phyloP scores from a whole-genome alignment of 1,140 invertebrate species.

The Cyclargus thomasi region DNA sequence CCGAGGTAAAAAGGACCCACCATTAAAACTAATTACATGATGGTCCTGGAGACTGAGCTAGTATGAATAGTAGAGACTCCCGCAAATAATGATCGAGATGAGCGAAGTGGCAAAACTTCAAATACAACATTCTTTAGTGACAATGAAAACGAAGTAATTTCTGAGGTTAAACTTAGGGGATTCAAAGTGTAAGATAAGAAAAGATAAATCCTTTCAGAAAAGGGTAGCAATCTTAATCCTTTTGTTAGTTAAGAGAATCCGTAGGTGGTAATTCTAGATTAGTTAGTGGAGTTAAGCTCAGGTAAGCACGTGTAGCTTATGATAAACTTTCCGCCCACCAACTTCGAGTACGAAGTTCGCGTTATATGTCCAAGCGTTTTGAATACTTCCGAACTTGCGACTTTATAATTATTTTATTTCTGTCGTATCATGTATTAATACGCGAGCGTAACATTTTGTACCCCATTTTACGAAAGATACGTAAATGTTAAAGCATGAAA shows the following conservation, averaged over 20 bases:
- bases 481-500: too few relatives aligned
- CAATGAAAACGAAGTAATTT: neutral
- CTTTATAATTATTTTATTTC: neutral
- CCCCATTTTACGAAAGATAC: too few relatives aligned
- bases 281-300: slow-evolving; percentile 12
- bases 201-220: slow-evolving; percentile 1
- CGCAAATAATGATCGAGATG: too few relatives aligned
- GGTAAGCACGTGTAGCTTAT: slow-evolving; percentile 15
- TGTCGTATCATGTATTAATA: neutral
- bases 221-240: slow-evolving; percentile 1
- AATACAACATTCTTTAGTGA: neutral
- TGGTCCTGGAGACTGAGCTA: too few relatives aligned
- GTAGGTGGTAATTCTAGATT: slow-evolving; percentile 15
- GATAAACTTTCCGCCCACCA: slow-evolving; percentile 10
- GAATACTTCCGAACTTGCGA: neutral
- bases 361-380: slow-evolving; percentile 7
- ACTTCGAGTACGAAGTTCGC: neutral
- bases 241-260: slow-evolving; percentile 12
- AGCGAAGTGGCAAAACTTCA: neutral
- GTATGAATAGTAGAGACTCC: too few relatives aligned
- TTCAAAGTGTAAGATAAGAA: neutral
- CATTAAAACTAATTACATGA: too few relatives aligned
- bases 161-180: neutral
- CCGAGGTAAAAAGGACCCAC: too few relatives aligned
- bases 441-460: too few relatives aligned